Evolutionary conservation across 2,888 invertebrate species (phyloP).

Genomic region (Lordiphosa fenestrarum): DNA sequence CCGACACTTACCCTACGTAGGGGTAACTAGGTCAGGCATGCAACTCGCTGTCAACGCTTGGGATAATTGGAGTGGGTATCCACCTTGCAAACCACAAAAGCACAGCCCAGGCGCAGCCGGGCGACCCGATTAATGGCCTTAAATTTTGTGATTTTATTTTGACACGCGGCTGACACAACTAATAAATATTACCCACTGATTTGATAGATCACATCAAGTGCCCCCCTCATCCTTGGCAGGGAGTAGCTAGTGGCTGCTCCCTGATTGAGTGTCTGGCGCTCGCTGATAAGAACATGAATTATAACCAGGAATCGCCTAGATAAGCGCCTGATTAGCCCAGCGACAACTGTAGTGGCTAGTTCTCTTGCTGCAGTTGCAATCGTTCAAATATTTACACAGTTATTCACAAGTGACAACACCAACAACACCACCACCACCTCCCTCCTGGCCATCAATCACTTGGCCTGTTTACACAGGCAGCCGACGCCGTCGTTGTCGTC

Average conservation of each 20-base stretch:
- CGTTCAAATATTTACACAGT: conserved; percentile 63
- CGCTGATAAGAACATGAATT: conserved; percentile 47
- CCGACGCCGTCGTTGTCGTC: conserved; percentile 7
- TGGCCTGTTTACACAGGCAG: conserved; percentile 50
- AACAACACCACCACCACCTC: conserved; percentile 1
- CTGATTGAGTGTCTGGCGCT: conserved; percentile 55
- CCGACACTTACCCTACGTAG: conserved; percentile 7
- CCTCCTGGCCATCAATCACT: conserved; percentile 56
- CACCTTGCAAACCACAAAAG: conserved; percentile 1
- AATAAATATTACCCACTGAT: conserved; percentile 47
- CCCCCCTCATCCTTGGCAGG: conserved; percentile 12
- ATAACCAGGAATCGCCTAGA: conserved; percentile 44
- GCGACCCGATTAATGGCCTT: conserved; percentile 57
- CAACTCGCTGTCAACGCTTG: conserved; percentile 54
- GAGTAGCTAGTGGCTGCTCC: not conserved
- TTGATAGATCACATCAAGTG: conserved; percentile 41
- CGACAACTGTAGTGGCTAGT: not conserved
- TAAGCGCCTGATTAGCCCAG: conserved; percentile 68
- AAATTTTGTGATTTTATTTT: conserved; percentile 58
- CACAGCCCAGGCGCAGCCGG: not conserved
- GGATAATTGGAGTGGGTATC: conserved; percentile 64
- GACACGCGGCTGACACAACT: conserved; percentile 68
- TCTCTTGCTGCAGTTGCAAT: conserved; percentile 19
- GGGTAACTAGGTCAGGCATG: conserved; percentile 16
- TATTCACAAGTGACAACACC: conserved; percentile 64